phyloP scores from a whole-genome alignment of 2,113 vertebrate genomes.

The Ceyx margarethae region DNA sequence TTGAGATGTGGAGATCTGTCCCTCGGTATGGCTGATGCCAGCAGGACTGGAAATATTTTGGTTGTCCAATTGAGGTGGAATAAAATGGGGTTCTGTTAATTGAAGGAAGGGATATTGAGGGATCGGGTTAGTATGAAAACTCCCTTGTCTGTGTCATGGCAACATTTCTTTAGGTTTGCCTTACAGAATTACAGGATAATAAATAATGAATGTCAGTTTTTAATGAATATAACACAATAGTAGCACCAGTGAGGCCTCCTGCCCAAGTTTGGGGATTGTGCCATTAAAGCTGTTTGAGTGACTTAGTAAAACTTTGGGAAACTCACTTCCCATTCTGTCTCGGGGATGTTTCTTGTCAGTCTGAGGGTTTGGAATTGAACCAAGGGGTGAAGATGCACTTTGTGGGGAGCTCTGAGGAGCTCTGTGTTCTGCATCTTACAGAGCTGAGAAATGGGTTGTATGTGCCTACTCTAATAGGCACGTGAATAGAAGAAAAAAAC shows the following conservation, averaged over 20 bases:
- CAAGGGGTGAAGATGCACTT: not conserved
- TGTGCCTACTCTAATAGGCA: not conserved
- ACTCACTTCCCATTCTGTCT: not conserved
- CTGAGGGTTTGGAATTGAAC: not conserved
- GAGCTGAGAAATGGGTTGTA: not conserved
- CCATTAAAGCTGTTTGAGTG: not conserved
- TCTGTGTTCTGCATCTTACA: not conserved
- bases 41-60: slow-evolving; percentile 1
- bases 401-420: not conserved
- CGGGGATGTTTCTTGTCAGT: not conserved
- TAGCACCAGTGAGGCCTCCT: not conserved
- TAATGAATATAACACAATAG: not conserved
- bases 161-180: not conserved
- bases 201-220: not conserved
- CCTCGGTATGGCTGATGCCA: not conserved
- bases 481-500: not conserved
- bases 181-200: not conserved
- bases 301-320: not conserved
- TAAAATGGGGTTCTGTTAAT: slow-evolving; percentile 7
- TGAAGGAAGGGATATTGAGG: not conserved
- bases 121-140: not conserved
- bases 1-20: not conserved
- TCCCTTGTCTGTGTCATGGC: not conserved
- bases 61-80: not conserved
- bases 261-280: not conserved